These are phyloP conservation scores for Adelges cooleyi DNA, from an alignment of 1,140 invertebrate species.

Conservation along the genomic window DNA sequence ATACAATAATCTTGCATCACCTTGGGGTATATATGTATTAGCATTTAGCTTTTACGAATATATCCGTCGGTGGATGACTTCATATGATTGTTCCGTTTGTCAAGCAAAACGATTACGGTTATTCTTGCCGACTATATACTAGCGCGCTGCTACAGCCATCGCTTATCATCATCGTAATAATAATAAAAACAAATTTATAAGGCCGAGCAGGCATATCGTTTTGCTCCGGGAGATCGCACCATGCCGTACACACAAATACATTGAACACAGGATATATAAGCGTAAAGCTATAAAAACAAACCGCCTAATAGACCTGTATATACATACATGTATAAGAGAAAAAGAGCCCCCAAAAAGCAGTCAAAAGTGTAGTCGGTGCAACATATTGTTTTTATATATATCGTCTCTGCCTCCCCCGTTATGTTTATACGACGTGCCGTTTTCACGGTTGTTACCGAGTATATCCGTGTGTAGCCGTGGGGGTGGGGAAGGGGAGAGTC, in stretches of 20 bases:
- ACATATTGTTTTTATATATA: conserved; percentile 27
- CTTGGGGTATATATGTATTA: too few relatives aligned
- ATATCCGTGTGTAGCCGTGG: background rate
- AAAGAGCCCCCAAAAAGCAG: conserved; percentile 18
- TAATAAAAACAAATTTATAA: too few relatives aligned
- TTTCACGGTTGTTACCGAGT: conserved; percentile 26
- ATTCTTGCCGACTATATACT: too few relatives aligned
- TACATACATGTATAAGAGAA: background rate
- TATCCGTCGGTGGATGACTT: too few relatives aligned
- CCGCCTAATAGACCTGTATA: conserved; percentile 2
- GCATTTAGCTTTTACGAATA: too few relatives aligned
- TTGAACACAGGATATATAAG: background rate
- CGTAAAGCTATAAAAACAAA: conserved; percentile 15
- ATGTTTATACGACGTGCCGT: conserved; percentile 22
- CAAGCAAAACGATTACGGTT: too few relatives aligned
- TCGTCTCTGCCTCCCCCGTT: background rate
- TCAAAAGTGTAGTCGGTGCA: conserved; percentile 21
- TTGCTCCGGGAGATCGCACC: background rate
- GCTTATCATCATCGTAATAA: too few relatives aligned
- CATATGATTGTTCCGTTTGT: too few relatives aligned
- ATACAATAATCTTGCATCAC: too few relatives aligned
- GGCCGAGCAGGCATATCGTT: background rate
- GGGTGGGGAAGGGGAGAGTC: background rate
- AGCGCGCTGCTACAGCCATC: too few relatives aligned
- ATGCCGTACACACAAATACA: background rate